Conservation (phyloP, 92 coral and sea anemone species). For the Diadumene lineata region DNA sequence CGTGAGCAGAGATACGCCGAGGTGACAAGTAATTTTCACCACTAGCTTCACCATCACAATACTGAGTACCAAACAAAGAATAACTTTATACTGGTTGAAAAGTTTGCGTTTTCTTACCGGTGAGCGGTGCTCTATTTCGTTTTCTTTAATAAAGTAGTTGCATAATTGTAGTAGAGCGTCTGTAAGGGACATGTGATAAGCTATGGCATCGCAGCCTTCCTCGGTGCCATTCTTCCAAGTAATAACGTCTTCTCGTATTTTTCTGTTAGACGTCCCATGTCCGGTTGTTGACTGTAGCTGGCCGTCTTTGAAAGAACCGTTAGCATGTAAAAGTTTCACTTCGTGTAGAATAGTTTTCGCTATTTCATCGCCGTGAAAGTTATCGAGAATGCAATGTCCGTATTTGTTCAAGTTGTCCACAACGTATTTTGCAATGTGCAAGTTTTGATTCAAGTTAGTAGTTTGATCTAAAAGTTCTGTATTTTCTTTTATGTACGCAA, state of each 20-base stretch:
- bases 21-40: no score
- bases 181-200: conserved; percentile 72
- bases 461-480: not conserved
- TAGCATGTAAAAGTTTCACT: conserved; percentile 61
- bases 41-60: no score
- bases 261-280: conserved; percentile 54
- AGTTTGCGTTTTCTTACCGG: conserved; percentile 72
- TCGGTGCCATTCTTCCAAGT: conserved; percentile 80
- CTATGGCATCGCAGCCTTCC: conserved; percentile 42
- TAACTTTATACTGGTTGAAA: no score
- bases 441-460: conserved; percentile 17
- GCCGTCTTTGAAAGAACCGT: conserved; percentile 70
- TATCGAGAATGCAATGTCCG: conserved; percentile 78
- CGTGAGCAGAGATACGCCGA: no score
- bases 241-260: conserved; percentile 84
- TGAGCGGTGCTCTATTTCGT: conserved; percentile 58
- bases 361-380: conserved; percentile 67
- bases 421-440: conserved; percentile 44
- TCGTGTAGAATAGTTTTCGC: conserved; percentile 67
- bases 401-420: conserved; percentile 43
- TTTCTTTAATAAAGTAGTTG: conserved; percentile 52
- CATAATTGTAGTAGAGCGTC: conserved; percentile 64
- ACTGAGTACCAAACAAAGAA: no score
- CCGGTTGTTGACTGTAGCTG: conserved; percentile 72
- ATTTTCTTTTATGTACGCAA: not conserved